Evolutionary conservation across 1,140 invertebrate species (phyloP).

Genomic region (Amphibalanus amphitrite): DNA sequence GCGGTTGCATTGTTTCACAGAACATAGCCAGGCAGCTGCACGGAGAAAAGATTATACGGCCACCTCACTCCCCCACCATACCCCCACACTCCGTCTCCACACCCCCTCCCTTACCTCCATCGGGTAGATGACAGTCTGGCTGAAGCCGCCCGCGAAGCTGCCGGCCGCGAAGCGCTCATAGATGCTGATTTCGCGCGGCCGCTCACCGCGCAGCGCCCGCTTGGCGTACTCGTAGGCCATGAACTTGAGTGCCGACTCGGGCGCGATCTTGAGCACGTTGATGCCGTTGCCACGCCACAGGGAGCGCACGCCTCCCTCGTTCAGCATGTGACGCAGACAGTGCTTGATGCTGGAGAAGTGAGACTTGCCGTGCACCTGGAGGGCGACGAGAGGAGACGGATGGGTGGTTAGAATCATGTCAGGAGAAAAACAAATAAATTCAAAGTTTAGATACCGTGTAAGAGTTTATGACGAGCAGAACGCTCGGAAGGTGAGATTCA

Average conservation of each 20-base stretch:
- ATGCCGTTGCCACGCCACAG: slow-evolving; percentile 97
- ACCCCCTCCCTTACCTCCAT: slow-evolving; percentile 46
- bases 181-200: slow-evolving; percentile 56
- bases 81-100: too few species aligned
- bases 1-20: too few species aligned
- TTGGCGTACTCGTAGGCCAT: slow-evolving; percentile 95
- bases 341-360: slow-evolving; percentile 29
- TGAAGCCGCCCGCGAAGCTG: slow-evolving; percentile 82
- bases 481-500: too few species aligned
- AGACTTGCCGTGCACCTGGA: slow-evolving; percentile 27
- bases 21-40: too few species aligned
- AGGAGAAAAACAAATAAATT: too few species aligned
- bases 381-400: too few species aligned
- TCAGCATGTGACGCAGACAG: slow-evolving; percentile 55
- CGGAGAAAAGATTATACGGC: too few species aligned
- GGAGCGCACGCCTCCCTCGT: slow-evolving; percentile 78
- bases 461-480: too few species aligned
- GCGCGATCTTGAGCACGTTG: slow-evolving; percentile 96
- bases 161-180: slow-evolving; percentile 86
- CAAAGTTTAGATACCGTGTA: too few species aligned
- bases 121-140: slow-evolving; percentile 94
- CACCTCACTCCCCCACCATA: too few species aligned
- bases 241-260: slow-evolving; percentile 94
- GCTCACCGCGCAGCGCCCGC: slow-evolving; percentile 36
- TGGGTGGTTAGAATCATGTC: too few species aligned